Conservation (phyloP, 2,888 invertebrate genomes). For the Branchellion lobata region DNA sequence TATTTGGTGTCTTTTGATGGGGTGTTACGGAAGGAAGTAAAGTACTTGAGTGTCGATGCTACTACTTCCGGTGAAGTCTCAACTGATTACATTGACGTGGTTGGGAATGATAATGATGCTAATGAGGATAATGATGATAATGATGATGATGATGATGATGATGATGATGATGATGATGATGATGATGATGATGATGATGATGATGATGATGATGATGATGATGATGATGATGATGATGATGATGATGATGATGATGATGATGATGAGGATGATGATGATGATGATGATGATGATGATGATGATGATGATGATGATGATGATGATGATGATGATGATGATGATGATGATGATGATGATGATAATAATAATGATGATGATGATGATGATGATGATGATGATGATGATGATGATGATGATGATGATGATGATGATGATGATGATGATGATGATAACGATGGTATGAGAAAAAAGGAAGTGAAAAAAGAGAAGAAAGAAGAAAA, state of each 20-base stretch:
- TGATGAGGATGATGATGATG: neutral
- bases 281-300: slow-evolving; percentile 37
- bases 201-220: slow-evolving; percentile 20
- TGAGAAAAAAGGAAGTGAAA: no score
- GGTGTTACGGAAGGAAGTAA: no score
- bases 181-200: neutral
- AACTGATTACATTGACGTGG: no score
- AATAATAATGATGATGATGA: neutral
- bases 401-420: slow-evolving; percentile 30
- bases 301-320: slow-evolving; percentile 31
- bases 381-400: slow-evolving; percentile 38
- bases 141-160: slow-evolving; percentile 30
- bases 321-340: slow-evolving; percentile 35
- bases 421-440: slow-evolving; percentile 33
- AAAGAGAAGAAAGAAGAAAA: no score
- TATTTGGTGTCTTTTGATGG: no score
- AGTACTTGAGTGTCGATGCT: no score
- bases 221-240: slow-evolving; percentile 35
- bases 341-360: slow-evolving; percentile 3
- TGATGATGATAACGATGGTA: slow-evolving; percentile 5
- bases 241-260: slow-evolving; percentile 10
- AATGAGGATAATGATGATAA: no score
- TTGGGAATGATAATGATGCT: no score
- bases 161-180: slow-evolving; percentile 33
- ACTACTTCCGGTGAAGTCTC: no score